phyloP scores from a whole-genome alignment of 2,797 vertebrate species.

The Antennarius maculatus region DNA sequence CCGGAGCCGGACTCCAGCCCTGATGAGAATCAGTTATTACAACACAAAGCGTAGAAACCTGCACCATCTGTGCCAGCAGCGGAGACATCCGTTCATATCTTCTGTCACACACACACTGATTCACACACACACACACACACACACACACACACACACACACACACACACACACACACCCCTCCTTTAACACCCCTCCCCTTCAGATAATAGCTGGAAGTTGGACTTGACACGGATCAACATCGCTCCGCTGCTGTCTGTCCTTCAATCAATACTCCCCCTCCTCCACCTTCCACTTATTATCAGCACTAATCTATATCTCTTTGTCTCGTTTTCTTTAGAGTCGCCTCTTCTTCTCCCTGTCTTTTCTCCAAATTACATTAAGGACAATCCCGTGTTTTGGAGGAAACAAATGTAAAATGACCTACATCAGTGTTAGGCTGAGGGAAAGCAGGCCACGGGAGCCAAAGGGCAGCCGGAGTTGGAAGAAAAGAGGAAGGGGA shows the following conservation, averaged over 20 bases:
- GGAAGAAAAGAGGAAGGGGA: constrained; percentile 34
- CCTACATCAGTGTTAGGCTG: constrained; percentile 88
- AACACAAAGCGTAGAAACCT: constrained; percentile 34
- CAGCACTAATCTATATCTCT: constrained; percentile 94
- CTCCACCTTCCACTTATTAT: constrained; percentile 86
- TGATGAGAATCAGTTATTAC: constrained; percentile 32
- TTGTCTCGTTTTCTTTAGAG: constrained; percentile 92
- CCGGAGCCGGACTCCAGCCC: not conserved
- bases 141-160: constrained; percentile 19
- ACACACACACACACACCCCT: constrained; percentile 1
- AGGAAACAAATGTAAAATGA: constrained; percentile 87
- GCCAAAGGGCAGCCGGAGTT: constrained; percentile 59
- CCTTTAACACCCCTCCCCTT: constrained; percentile 31
- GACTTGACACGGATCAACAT: constrained; percentile 96
- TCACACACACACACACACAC: constrained; percentile 7
- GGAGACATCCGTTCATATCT: constrained; percentile 37
- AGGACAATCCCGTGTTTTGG: constrained; percentile 77
- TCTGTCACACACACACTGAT: constrained; percentile 17
- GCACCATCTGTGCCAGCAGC: constrained; percentile 46
- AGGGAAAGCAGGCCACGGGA: constrained; percentile 59
- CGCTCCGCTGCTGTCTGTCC: constrained; percentile 73
- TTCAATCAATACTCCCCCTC: constrained; percentile 94
- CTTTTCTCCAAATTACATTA: constrained; percentile 87
- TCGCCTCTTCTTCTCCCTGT: constrained; percentile 75
- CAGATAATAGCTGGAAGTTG: constrained; percentile 95